Evolutionary conservation across 1,140 invertebrate species (phyloP).

Genomic region (Papilio xuthus): DNA sequence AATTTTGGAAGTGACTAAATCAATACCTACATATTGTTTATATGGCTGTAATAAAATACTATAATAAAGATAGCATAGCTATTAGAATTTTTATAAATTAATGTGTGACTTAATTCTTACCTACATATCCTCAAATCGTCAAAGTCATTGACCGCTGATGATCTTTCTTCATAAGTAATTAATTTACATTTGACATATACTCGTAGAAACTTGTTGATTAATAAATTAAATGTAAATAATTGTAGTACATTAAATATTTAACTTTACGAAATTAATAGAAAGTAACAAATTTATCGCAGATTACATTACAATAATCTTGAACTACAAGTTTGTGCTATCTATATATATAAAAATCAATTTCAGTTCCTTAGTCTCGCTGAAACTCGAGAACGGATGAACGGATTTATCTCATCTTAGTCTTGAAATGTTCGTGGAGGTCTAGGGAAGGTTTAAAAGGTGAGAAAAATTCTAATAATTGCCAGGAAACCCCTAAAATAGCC

Average conservation of each 20-base stretch:
- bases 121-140: neutral
- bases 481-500: too few relatives aligned
- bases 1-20: neutral
- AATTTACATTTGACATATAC: neutral
- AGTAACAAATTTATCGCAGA: too few relatives aligned
- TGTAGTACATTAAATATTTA: neutral
- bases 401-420: too few relatives aligned
- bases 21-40: neutral
- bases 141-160: constrained; percentile 21
- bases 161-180: neutral
- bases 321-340: too few relatives aligned
- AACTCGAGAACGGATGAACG: too few relatives aligned
- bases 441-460: too few relatives aligned
- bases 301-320: too few relatives aligned
- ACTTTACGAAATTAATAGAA: neutral
- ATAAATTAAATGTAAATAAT: neutral
- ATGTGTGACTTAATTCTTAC: neutral
- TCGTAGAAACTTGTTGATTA: neutral
- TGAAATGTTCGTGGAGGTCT: too few relatives aligned
- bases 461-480: too few relatives aligned
- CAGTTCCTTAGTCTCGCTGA: too few relatives aligned
- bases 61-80: constrained; percentile 15
- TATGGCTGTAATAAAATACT: neutral
- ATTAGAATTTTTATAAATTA: constrained; percentile 1
- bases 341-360: too few relatives aligned